phyloP scores from a whole-genome alignment of 2,888 invertebrate genomes.

The Hesperia comma region DNA sequence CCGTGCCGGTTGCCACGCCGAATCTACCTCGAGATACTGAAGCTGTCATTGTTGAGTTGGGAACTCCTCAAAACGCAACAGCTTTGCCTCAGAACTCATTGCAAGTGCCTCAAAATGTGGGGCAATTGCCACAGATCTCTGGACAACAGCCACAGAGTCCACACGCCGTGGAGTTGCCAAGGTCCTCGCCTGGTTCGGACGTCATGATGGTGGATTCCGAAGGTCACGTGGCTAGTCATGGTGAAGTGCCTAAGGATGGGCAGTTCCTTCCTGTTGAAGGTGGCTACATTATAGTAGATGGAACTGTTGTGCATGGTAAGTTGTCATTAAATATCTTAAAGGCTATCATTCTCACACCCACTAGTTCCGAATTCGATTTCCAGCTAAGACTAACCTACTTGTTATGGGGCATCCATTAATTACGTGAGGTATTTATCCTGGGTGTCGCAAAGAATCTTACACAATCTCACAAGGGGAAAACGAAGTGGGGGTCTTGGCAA shows the following conservation, averaged over 20 bases:
- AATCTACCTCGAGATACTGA: slow-evolving; percentile 54
- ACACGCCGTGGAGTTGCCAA: slow-evolving; percentile 29
- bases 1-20: slow-evolving; percentile 57
- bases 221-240: slow-evolving; percentile 56
- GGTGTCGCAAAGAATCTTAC: no score
- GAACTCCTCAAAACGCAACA: slow-evolving; percentile 41
- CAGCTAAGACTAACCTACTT: no score
- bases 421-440: no score
- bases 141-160: slow-evolving; percentile 10
- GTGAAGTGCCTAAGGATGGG: slow-evolving; percentile 54
- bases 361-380: no score
- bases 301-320: slow-evolving; percentile 56
- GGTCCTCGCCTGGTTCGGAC: slow-evolving; percentile 45
- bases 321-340: slow-evolving; percentile 18
- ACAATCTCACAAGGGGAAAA: no score
- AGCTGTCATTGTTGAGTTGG: slow-evolving; percentile 65
- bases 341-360: no score
- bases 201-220: slow-evolving; percentile 63
- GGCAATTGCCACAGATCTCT: slow-evolving; percentile 21
- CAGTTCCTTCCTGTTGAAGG: slow-evolving; percentile 74
- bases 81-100: slow-evolving; percentile 17
- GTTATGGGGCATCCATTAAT: no score
- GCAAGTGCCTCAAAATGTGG: slow-evolving; percentile 2
- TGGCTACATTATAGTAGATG: slow-evolving; percentile 70
- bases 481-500: no score